A percentile compares a stretch with the other conserved stretches of the same genome.
Conservation (phyloP, 92 coral and sea anemone species). For the Zoanthus gigantus region DNA sequence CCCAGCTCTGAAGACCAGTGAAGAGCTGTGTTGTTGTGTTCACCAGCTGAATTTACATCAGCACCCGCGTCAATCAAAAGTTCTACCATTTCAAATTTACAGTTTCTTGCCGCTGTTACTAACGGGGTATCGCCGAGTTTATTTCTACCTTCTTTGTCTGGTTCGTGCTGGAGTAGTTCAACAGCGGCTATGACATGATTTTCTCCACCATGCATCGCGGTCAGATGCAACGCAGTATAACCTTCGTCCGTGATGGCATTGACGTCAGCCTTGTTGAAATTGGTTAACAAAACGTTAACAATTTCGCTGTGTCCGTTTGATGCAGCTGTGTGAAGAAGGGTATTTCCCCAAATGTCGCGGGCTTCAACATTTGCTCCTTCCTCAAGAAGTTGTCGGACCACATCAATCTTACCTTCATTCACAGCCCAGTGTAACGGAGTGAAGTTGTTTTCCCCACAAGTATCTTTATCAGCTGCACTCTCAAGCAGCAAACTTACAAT, state of each 20-base stretch:
- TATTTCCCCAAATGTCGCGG: neutral
- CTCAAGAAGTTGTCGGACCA: neutral
- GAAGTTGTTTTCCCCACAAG: conserved; percentile 10
- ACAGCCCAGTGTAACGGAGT: conserved; percentile 31
- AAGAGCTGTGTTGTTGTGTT: neutral
- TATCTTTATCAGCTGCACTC: neutral
- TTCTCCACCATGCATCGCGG: conserved; percentile 5
- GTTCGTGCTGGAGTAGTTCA: neutral
- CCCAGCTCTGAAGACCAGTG: conserved; percentile 17
- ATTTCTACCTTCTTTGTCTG: neutral
- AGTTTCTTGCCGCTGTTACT: neutral
- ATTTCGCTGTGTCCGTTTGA: neutral
- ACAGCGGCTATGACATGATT: neutral
- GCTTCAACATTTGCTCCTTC: conserved; percentile 19
- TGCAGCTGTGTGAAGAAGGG: conserved; percentile 13
- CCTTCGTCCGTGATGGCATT: conserved; percentile 4
- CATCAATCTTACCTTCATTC: neutral
- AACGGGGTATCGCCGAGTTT: conserved; percentile 20
- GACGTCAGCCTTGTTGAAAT: neutral
- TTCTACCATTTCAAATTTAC: conserved; percentile 7
- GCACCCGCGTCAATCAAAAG: conserved; percentile 1
- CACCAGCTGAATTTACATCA: neutral
- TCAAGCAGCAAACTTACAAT: conserved; percentile 16
- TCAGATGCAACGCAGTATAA: conserved; percentile 15
- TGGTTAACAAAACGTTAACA: neutral